Evolutionary conservation across 2,888 invertebrate species (phyloP).

Genomic region (Agrypnus murinus): DNA sequence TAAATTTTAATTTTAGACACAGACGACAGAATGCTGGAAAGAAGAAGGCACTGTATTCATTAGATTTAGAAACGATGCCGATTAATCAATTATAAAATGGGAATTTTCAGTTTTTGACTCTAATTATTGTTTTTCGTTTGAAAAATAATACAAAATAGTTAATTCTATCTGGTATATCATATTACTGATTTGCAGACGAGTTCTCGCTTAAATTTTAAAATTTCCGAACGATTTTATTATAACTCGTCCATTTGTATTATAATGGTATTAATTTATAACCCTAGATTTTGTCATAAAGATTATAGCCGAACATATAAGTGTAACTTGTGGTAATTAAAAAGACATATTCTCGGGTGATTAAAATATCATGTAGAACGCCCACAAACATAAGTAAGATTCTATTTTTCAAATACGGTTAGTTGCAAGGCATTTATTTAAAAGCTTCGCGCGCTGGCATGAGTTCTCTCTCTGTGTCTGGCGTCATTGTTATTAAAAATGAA

Average conservation of each 20-base stretch:
- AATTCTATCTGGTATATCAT: constrained; percentile 6
- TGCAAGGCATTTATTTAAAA: constrained; percentile 8
- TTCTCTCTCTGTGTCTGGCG: constrained; percentile 40
- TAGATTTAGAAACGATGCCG: no score
- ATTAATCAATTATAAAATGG: no score
- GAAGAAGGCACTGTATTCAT: no score
- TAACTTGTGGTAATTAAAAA: constrained; percentile 46
- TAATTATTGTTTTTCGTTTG: constrained; percentile 6
- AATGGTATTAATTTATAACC: constrained; percentile 24
- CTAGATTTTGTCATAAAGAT: background rate
- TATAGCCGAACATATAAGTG: constrained; percentile 35
- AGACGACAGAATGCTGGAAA: no score
- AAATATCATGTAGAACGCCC: constrained; percentile 46
- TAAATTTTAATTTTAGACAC: constrained; percentile 3
- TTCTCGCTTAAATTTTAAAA: constrained; percentile 20
- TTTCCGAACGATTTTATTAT: background rate
- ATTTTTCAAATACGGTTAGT: constrained; percentile 48
- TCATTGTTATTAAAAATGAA: constrained; percentile 49
- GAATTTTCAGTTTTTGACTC: background rate
- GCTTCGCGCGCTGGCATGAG: constrained; percentile 32
- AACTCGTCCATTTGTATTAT: background rate
- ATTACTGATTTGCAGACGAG: constrained; percentile 26
- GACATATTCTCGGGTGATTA: constrained; percentile 47
- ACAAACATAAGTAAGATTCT: constrained; percentile 42
- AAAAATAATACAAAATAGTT: constrained; percentile 7